Evolutionary conservation across 1,140 invertebrate genomes (phyloP).

Genomic region (Nomia melanderi): DNA sequence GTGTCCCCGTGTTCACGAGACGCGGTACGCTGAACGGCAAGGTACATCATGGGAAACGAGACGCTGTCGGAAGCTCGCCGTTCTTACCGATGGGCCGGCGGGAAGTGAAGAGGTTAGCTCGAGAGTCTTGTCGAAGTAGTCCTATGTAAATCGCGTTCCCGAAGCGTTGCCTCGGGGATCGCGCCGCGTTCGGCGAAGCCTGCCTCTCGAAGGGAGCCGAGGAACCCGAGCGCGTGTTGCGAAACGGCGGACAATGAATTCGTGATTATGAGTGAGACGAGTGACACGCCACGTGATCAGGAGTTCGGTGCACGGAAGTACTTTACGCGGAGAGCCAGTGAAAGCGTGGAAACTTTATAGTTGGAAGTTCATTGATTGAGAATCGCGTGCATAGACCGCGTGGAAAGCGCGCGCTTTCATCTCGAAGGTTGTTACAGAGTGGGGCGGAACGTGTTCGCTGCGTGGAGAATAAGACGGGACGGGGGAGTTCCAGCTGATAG

Average conservation of each 20-base stretch:
- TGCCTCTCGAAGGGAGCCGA: too few species aligned
- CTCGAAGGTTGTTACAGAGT: not conserved
- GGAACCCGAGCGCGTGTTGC: not conserved
- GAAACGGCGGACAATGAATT: not conserved
- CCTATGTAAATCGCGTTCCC: too few species aligned
- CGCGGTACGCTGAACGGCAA: too few species aligned
- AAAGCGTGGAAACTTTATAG: not conserved
- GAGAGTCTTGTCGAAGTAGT: too few species aligned
- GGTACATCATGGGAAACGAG: too few species aligned
- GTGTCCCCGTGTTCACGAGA: too few species aligned
- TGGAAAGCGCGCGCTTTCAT: not conserved
- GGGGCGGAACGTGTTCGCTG: not conserved
- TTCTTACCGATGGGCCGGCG: too few species aligned
- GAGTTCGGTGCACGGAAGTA: conserved; percentile 22
- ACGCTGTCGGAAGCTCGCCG: too few species aligned
- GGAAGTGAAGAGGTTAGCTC: too few species aligned
- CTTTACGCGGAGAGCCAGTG: not conserved
- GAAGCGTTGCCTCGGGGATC: too few species aligned
- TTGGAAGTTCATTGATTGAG: not conserved
- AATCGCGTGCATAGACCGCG: not conserved
- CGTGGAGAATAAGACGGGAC: not conserved
- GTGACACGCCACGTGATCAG: conserved; percentile 62
- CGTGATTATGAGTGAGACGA: conserved; percentile 53
- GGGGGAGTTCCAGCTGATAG: not conserved
- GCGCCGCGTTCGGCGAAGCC: too few species aligned